Evolutionary conservation across 2,888 invertebrate genomes (phyloP).

Genomic region (Plebejus anna): DNA sequence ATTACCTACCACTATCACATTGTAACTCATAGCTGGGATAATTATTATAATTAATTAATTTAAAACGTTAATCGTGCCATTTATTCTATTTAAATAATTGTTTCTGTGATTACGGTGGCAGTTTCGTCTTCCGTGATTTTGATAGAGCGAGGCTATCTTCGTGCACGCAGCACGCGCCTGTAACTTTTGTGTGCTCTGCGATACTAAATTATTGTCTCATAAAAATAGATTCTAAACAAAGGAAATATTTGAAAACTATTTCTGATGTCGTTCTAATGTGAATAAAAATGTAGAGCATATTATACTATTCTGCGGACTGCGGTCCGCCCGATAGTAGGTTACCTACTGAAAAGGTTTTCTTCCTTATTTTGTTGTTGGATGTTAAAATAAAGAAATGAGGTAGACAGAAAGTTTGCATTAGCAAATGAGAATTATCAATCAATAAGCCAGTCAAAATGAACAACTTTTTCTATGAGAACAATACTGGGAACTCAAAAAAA

Average conservation of each 20-base stretch:
- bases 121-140: slow-evolving; percentile 42
- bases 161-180: slow-evolving; percentile 35
- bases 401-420: no score
- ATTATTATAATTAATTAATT: slow-evolving; percentile 1
- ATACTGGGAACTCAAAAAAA: no score
- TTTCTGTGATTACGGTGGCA: slow-evolving; percentile 26
- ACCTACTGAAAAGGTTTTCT: no score
- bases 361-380: no score
- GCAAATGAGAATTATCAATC: no score
- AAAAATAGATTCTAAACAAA: background rate
- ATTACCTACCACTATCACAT: background rate
- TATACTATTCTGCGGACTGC: no score
- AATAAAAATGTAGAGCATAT: no score
- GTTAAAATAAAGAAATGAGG: no score
- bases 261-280: background rate
- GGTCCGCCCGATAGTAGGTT: no score
- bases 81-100: background rate
- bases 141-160: slow-evolving; percentile 43
- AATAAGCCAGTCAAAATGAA: no score
- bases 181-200: slow-evolving; percentile 30
- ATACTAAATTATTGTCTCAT: slow-evolving; percentile 20
- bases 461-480: no score
- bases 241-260: background rate
- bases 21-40: background rate
- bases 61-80: background rate